Evolutionary conservation across 2,113 vertebrate species (phyloP), one percentile per base, ranked within the genome.

Genomic region (Pongo abelii): DNA sequence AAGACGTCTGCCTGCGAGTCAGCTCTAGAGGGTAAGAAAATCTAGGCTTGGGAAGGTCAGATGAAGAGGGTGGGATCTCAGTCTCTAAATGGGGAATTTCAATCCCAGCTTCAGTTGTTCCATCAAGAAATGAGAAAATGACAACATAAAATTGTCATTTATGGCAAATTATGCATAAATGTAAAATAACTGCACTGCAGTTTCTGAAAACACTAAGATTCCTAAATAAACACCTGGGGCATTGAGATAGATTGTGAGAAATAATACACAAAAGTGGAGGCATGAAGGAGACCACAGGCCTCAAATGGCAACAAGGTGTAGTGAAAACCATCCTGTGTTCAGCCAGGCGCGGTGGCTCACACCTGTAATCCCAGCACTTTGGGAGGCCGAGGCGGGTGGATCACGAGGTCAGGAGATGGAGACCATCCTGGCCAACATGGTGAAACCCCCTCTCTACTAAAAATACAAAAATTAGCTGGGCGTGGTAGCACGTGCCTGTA

Each of bases 221-320:
- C 50, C n/a, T 46, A 55, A 61, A n/a, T 14, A 48, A 55, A 72
- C 80, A 55, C 7, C 8, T 25, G 11, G 40, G 48, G 38, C 8
- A 1, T 6, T 40, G 48, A 32, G n/a, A 5, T 11, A 4, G 50
- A 35, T 10, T 6, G 6, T 32, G 83, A 32, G 46, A 69, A 8
- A 10, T 17, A 3, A 43, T 20, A 12, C 6, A 30, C 30, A 40
- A 16, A 12, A 1, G 35, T 1, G 17, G 59, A 12, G 43, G 10
- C 8, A 30, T 1, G 6, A 10, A n/a, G 83, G 64, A 27, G 13
- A 8, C 27, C 13, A 0, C 0, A 13, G 25, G 9, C 35, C 18
- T 3, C 20, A 0, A 20, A 32, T 2, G 16, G 30, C 27, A 1
- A 4, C 8, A 3, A 5, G 7, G n/a, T 5, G 3, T 3, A 5